Conservation (phyloP, 2,888 invertebrate species). For the Amphiduros pacificus region DNA sequence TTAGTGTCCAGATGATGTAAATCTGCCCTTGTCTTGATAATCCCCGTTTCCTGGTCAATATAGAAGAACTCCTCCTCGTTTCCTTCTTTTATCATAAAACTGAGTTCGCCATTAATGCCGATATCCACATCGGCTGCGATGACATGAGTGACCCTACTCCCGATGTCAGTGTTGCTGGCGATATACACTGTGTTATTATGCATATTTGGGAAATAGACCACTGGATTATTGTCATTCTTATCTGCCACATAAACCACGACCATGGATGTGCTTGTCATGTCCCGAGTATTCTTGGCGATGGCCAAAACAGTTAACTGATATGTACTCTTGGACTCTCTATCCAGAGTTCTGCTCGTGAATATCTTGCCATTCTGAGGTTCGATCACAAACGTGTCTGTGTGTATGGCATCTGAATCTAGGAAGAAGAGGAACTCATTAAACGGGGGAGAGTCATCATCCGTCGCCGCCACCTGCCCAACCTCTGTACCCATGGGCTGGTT, state of each 20-base stretch:
- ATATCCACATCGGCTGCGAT: constrained; percentile 22
- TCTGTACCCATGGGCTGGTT: constrained; percentile 19
- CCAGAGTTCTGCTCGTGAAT: constrained; percentile 13
- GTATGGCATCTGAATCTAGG: constrained; percentile 3
- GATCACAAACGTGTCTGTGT: constrained; percentile 15
- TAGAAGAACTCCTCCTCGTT: constrained; percentile 23
- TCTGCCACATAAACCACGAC: constrained; percentile 25
- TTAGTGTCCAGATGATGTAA: background rate
- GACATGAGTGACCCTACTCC: constrained; percentile 13
- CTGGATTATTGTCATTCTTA: constrained; percentile 27
- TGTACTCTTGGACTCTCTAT: constrained; percentile 12
- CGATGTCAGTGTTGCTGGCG: constrained; percentile 6
- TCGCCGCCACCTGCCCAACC: constrained; percentile 18
- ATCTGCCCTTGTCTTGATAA: background rate
- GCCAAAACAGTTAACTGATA: constrained; percentile 12
- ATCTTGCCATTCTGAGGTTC: constrained; percentile 19
- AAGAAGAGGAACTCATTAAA: constrained; percentile 18
- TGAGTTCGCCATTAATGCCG: constrained; percentile 15
- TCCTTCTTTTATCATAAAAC: constrained; percentile 13
- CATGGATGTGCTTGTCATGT: constrained; percentile 12
- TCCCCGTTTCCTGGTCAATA: constrained; percentile 15
- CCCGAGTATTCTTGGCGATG: constrained; percentile 5
- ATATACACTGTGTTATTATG: constrained; percentile 21
- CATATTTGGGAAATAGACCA: constrained; percentile 19
- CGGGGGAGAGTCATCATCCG: constrained; percentile 16